These are phyloP conservation scores for Tylochromis polylepis DNA, from an alignment of 2,113 vertebrate genomes.

Conservation along the genomic window DNA sequence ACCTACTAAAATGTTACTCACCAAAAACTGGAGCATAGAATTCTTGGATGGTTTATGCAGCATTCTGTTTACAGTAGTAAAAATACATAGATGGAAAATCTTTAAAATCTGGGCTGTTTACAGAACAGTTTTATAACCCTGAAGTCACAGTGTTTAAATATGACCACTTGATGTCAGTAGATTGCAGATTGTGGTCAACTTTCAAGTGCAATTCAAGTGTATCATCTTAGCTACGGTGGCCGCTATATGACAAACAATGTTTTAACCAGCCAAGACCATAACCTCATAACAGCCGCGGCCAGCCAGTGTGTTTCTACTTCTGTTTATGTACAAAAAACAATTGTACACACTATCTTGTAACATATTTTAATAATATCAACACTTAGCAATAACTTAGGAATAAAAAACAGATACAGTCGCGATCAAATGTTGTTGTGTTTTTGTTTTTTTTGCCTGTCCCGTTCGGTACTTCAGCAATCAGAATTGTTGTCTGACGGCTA, in stretches of 20 bases:
- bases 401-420: background rate
- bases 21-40: background rate
- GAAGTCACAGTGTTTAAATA: background rate
- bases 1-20: background rate
- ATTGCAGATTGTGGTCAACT: background rate
- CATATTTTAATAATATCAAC: background rate
- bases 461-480: too few relatives aligned
- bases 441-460: too few relatives aligned
- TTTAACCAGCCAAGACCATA: background rate
- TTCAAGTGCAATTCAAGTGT: background rate
- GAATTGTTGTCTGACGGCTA: too few relatives aligned
- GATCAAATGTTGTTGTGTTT: too few relatives aligned
- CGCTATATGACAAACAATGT: rapidly evolving
- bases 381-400: background rate
- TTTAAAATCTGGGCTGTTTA: background rate
- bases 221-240: rapidly evolving
- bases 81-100: background rate
- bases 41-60: background rate
- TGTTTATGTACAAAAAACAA: background rate
- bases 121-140: background rate
- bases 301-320: background rate
- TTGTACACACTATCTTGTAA: rapidly evolving
- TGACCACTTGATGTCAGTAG: background rate
- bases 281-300: rapidly evolving
- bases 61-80: rapidly evolving